A percentile compares a stretch with the other conserved stretches of the same genome.
Conservation (phyloP, 1,140 invertebrate species). For the Adoxophyes honmai region DNA sequence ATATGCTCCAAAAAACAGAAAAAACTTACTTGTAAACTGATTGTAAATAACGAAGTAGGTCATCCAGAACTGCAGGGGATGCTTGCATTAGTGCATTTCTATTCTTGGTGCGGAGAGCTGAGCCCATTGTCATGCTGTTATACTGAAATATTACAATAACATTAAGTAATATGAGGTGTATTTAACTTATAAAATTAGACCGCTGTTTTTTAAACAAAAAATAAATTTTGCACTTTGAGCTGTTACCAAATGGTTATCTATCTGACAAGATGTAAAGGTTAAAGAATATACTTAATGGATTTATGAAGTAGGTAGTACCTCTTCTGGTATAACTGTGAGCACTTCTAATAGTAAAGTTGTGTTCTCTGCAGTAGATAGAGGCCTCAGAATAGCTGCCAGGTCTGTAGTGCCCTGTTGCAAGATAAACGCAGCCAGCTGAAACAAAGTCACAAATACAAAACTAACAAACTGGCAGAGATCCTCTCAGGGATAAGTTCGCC, state of each 20-base stretch:
- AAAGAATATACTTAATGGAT: too few relatives aligned
- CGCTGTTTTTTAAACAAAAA: too few relatives aligned
- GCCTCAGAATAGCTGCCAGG: constrained; percentile 57
- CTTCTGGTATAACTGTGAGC: constrained; percentile 88
- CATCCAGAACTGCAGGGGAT: constrained; percentile 57
- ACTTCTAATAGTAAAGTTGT: constrained; percentile 83
- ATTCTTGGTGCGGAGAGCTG: constrained; percentile 51
- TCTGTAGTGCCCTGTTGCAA: constrained; percentile 66
- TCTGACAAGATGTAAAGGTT: too few relatives aligned
- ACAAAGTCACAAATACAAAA: too few relatives aligned
- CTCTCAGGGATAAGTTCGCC: too few relatives aligned
- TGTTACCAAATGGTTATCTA: too few relatives aligned
- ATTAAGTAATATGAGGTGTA: too few relatives aligned
- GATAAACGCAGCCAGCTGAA: constrained; percentile 70
- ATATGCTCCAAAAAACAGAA: background rate
- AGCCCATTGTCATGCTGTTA: constrained; percentile 73
- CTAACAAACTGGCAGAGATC: too few relatives aligned
- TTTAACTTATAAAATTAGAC: too few relatives aligned
- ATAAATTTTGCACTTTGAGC: too few relatives aligned
- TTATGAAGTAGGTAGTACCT: constrained; percentile 75
- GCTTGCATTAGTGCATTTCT: constrained; percentile 54
- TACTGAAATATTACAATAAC: constrained; percentile 55
- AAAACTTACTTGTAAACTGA: constrained; percentile 57
- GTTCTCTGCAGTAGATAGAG: constrained; percentile 60
- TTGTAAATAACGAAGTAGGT: constrained; percentile 57